A percentile compares a stretch with the other conserved stretches of the same genome.
Evolutionary conservation across 2,797 vertebrate species (phyloP).

Genomic region (Simalia tracyae): DNA sequence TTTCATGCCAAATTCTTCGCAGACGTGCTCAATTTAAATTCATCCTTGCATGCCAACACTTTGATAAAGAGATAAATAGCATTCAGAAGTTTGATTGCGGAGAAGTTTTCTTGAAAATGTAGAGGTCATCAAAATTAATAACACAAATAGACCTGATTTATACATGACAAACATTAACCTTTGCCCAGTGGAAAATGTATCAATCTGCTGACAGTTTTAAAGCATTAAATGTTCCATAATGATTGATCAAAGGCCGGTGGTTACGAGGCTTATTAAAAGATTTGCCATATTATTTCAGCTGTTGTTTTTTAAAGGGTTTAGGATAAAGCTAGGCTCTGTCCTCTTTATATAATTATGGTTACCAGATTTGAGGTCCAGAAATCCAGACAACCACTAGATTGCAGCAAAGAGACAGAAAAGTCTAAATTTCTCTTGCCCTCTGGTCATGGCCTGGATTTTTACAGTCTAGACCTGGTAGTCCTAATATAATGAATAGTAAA

Average conservation of each 20-base stretch:
- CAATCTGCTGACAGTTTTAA: not conserved
- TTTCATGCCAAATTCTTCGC: conserved; percentile 26
- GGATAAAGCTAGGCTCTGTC: not conserved
- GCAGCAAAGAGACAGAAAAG: not conserved
- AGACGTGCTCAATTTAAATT: conserved; percentile 51
- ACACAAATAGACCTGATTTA: conserved; percentile 28
- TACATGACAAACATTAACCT: conserved; percentile 12
- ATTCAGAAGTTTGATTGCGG: conserved; percentile 3
- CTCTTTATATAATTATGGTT: not conserved
- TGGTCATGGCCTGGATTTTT: not conserved
- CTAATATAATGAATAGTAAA: not conserved
- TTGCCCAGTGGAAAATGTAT: conserved; percentile 30
- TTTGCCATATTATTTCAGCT: not conserved
- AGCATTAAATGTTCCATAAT: conserved; percentile 17
- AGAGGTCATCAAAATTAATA: conserved; percentile 33
- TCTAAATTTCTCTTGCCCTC: not conserved
- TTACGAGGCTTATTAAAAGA: conserved; percentile 4
- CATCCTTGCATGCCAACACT: conserved; percentile 46
- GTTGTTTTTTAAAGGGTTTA: not conserved
- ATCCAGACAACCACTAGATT: not conserved
- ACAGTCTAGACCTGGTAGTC: too few relatives aligned
- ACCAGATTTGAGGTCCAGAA: not conserved
- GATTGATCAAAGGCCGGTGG: not conserved
- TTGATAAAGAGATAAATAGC: conserved; percentile 47
- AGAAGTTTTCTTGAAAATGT: conserved; percentile 29